Percentiles rank a stretch among this genome's conserved stretches.
Conservation (phyloP, 2,113 vertebrate genomes). For the Athene cunicularia region DNA sequence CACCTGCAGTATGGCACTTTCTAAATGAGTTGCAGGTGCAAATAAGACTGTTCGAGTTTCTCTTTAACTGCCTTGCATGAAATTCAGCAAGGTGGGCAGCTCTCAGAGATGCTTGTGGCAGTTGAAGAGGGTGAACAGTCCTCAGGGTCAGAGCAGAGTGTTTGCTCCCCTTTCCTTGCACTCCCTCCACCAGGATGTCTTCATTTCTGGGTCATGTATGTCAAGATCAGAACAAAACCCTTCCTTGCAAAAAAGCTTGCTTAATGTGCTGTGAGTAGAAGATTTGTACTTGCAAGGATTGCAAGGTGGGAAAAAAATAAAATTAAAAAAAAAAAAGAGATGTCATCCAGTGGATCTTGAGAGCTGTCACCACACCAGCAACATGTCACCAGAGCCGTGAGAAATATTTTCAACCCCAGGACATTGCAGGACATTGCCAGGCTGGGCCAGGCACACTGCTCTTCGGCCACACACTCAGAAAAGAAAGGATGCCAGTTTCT, state of each 20-base stretch:
- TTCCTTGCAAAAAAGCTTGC: neutral
- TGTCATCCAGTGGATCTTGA: neutral
- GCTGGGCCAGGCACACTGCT: neutral
- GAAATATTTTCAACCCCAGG: neutral
- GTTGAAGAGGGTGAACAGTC: neutral
- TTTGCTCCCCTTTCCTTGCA: neutral
- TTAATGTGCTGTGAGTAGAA: neutral
- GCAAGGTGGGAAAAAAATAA: neutral
- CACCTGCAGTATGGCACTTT: neutral
- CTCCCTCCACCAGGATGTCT: neutral
- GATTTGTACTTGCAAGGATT: neutral
- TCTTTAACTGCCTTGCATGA: neutral
- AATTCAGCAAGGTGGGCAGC: neutral
- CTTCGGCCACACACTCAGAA: neutral
- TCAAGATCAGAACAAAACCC: neutral
- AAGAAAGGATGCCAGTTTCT: neutral
- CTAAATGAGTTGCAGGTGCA: neutral
- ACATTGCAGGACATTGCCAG: neutral
- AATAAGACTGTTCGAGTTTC: neutral
- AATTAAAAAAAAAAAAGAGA: neutral
- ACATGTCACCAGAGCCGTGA: neutral
- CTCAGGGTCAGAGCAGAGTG: neutral
- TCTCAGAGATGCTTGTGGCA: rapidly evolving
- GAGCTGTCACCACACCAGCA: neutral
- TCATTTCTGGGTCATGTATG: neutral